Evolutionary conservation across 2,113 vertebrate species (phyloP).

Genomic region (Carollia perspicillata): DNA sequence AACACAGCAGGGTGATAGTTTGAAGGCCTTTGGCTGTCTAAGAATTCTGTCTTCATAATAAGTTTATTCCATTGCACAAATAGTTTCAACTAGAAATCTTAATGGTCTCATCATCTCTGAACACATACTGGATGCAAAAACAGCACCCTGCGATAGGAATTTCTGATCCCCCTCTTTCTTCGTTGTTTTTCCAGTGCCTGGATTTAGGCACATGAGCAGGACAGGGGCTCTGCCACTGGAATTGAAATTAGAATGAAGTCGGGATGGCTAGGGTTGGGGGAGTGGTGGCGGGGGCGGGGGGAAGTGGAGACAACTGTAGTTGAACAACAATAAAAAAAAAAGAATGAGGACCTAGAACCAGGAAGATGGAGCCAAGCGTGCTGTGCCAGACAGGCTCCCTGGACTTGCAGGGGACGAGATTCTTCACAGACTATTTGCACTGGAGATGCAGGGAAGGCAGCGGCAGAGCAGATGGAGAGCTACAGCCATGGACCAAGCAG

Average conservation of each 20-base stretch:
- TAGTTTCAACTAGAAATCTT: neutral
- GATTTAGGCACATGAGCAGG: neutral
- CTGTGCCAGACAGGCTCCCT: neutral
- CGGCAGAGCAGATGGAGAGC: neutral
- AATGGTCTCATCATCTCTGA: neutral
- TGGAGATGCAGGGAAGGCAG: neutral
- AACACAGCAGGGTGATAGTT: no score
- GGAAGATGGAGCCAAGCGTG: neutral
- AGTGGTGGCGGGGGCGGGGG: no score
- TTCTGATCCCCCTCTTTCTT: neutral
- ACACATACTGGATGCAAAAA: neutral
- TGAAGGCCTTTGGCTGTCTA: neutral
- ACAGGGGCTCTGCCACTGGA: neutral
- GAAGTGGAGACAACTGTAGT: no score
- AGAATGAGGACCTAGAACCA: neutral
- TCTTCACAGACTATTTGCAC: neutral
- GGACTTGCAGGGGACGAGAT: neutral
- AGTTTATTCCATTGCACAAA: constrained; percentile 19
- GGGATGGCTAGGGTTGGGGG: no score
- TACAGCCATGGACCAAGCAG: accelerated
- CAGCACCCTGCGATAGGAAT: neutral
- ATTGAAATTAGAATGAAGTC: neutral
- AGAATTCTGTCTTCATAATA: neutral
- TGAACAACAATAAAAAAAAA: no score
- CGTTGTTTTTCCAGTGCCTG: neutral